These are phyloP conservation scores for Collichthys lucidus DNA, from an alignment of 2,113 vertebrate genomes.

Conservation along the genomic window DNA sequence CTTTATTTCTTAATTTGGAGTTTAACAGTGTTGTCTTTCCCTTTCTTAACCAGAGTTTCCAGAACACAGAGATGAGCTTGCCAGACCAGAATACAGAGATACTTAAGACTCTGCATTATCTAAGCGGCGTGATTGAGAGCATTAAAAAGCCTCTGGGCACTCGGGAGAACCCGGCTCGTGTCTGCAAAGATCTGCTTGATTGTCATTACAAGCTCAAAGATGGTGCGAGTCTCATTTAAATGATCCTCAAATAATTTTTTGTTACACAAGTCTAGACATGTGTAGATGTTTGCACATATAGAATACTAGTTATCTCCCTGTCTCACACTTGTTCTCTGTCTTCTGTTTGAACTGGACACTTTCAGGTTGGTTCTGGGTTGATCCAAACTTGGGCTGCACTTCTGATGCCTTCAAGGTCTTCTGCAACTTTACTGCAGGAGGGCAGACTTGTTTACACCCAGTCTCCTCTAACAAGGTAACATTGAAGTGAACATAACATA, in stretches of 20 bases:
- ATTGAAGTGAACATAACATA: neutral
- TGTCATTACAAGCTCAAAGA: conserved; percentile 90
- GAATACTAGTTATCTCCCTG: neutral
- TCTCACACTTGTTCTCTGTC: neutral
- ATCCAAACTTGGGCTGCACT: conserved; percentile 96
- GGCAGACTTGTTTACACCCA: conserved; percentile 94
- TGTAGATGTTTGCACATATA: neutral
- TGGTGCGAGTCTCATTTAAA: conserved; percentile 83
- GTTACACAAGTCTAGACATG: neutral
- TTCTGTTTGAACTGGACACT: conserved; percentile 27
- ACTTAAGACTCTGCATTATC: conserved; percentile 92
- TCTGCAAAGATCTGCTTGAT: conserved; percentile 95
- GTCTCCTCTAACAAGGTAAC: conserved; percentile 90
- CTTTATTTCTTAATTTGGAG: neutral
- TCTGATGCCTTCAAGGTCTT: conserved; percentile 97
- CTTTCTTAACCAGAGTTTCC: conserved; percentile 86
- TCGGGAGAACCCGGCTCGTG: conserved; percentile 92
- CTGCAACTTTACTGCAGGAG: conserved; percentile 98
- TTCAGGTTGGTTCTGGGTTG: conserved; percentile 96
- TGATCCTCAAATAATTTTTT: neutral
- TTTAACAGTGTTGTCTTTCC: conserved; percentile 2
- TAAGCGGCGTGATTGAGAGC: conserved; percentile 91
- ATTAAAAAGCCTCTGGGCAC: conserved; percentile 95
- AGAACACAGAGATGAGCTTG: conserved; percentile 90
- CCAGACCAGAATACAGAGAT: conserved; percentile 90